phyloP scores from a whole-genome alignment of 2,113 vertebrate species.

The Halcyon senegalensis region DNA sequence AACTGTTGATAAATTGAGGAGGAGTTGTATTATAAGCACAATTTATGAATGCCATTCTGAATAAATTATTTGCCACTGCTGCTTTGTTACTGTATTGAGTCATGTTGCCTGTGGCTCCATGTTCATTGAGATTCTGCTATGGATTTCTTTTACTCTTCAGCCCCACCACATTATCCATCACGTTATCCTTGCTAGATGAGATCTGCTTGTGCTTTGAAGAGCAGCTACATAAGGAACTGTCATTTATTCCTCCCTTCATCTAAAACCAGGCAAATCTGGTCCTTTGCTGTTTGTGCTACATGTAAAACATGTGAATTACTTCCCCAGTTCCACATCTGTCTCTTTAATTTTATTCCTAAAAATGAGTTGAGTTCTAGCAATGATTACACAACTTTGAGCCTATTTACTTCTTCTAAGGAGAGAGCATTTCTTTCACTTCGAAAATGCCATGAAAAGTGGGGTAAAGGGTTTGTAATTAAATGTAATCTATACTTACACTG shows the following conservation, averaged over 20 bases:
- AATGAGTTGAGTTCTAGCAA: neutral
- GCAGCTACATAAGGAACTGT: neutral
- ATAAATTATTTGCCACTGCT: neutral
- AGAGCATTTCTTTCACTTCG: neutral
- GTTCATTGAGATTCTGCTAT: neutral
- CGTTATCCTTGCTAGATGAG: neutral
- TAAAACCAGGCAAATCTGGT: neutral
- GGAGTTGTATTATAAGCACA: neutral
- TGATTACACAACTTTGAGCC: neutral
- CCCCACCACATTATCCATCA: neutral
- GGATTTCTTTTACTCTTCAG: neutral
- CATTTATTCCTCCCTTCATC: neutral
- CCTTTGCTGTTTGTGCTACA: neutral
- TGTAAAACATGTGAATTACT: neutral
- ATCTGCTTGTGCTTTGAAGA: neutral
- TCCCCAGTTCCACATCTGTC: neutral
- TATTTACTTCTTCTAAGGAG: neutral
- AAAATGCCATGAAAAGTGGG: neutral
- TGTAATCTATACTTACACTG: neutral
- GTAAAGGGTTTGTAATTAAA: constrained; percentile 5
- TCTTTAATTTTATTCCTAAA: neutral
- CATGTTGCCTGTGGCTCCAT: neutral
- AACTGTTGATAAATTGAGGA: neutral
- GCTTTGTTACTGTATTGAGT: neutral
- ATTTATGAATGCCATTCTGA: neutral